These are phyloP conservation scores for Eciton burchellii DNA, from an alignment of 1,140 invertebrate genomes.

Conservation along the genomic window DNA sequence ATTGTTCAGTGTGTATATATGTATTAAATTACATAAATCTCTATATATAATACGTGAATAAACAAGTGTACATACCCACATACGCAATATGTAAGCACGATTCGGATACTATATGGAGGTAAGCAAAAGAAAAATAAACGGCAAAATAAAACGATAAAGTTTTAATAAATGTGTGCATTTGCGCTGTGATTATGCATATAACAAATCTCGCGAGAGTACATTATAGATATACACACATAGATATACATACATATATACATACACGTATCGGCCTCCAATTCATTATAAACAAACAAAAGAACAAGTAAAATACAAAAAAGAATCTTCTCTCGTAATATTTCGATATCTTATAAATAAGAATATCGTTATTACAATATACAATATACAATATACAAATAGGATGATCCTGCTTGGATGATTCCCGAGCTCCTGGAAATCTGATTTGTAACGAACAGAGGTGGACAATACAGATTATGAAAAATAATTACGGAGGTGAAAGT, in stretches of 20 bases:
- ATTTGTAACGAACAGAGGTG: slow-evolving; percentile 51
- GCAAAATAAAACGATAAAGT: slow-evolving; percentile 32
- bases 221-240: slow-evolving; percentile 32
- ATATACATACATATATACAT: slow-evolving; percentile 20
- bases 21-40: slow-evolving; percentile 70
- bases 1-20: slow-evolving; percentile 70
- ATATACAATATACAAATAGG: slow-evolving; percentile 22
- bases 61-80: slow-evolving; percentile 28
- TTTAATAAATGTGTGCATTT: slow-evolving; percentile 56
- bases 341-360: slow-evolving; percentile 24
- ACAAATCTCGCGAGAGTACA: slow-evolving; percentile 27
- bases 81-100: slow-evolving; percentile 19
- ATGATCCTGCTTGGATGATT: slow-evolving; percentile 9
- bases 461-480: slow-evolving; percentile 32
- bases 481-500: slow-evolving; percentile 47
- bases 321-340: slow-evolving; percentile 37
- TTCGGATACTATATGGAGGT: neutral
- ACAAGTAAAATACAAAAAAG: slow-evolving; percentile 9
- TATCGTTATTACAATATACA: slow-evolving; percentile 15
- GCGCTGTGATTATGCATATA: slow-evolving; percentile 58
- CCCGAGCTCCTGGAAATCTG: neutral
- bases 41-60: slow-evolving; percentile 25
- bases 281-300: slow-evolving; percentile 31
- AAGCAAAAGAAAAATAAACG: slow-evolving; percentile 9
- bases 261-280: slow-evolving; percentile 53